These are phyloP conservation scores for Micronycteris hirsuta DNA, from an alignment of 2,113 vertebrate species.

Conservation along the genomic window DNA sequence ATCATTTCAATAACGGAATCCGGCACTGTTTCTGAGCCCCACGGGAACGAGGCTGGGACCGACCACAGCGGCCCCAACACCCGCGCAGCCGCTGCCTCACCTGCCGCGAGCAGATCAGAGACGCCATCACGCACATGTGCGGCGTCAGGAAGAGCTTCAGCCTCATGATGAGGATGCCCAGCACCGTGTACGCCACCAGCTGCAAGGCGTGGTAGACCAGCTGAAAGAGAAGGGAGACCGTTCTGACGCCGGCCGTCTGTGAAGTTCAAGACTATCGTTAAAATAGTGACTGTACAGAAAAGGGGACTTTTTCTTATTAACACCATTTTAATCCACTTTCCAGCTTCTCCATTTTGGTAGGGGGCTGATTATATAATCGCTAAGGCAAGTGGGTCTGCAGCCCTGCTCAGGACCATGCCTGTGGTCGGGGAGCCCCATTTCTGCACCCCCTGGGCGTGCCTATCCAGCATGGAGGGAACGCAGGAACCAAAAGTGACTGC, in stretches of 20 bases:
- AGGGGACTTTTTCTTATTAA: not conserved
- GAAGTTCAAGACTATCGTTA: not conserved
- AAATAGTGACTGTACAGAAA: not conserved
- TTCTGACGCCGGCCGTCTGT: not conserved
- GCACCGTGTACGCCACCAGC: constrained; percentile 88
- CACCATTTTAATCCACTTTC: not conserved
- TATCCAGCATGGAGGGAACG: not conserved
- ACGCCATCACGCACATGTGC: constrained; percentile 96
- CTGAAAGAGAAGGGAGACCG: constrained; percentile 73
- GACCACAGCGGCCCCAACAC: not conserved
- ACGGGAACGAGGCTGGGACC: not conserved
- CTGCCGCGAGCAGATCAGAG: constrained; percentile 93
- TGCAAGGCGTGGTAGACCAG: constrained; percentile 93
- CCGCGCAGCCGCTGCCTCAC: constrained; percentile 73
- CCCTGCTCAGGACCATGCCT: not conserved
- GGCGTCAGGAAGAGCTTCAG: constrained; percentile 97
- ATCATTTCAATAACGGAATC: not conserved
- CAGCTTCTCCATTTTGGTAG: not conserved
- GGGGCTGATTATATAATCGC: too few species aligned
- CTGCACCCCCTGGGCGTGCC: not conserved
- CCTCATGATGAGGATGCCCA: constrained; percentile 95
- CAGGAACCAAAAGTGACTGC: not conserved
- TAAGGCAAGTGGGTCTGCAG: not conserved
- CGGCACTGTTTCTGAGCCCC: not conserved
- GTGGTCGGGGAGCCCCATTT: not conserved